Conservation (phyloP, 2,888 invertebrate genomes). For the Protophormia terraenovae region DNA sequence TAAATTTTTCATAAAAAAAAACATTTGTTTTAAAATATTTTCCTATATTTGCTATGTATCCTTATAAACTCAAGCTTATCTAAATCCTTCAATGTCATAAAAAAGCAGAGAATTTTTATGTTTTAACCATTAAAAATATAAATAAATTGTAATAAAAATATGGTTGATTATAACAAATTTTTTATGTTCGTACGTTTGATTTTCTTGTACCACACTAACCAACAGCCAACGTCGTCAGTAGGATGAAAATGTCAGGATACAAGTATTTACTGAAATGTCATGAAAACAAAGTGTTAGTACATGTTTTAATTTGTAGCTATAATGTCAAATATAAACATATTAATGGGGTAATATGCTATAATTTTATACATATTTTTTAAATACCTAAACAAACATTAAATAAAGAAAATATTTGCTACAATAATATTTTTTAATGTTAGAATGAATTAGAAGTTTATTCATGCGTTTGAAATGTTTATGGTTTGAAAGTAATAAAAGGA, state of each 20-base stretch:
- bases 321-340: slow-evolving; percentile 36
- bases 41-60: not conserved
- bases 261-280: not conserved
- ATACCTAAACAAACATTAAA: slow-evolving; percentile 43
- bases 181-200: slow-evolving; percentile 22
- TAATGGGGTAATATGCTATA: too few species aligned
- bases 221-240: not conserved
- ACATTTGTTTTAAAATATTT: not conserved
- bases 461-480: slow-evolving; percentile 41
- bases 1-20: too few species aligned
- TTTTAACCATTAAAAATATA: slow-evolving; percentile 54
- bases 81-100: slow-evolving; percentile 47
- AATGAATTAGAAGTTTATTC: not conserved
- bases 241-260: not conserved
- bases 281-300: slow-evolving; percentile 53
- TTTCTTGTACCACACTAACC: not conserved
- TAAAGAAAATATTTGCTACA: slow-evolving; percentile 8
- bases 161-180: slow-evolving; percentile 53
- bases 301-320: slow-evolving; percentile 66
- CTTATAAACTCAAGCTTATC: not conserved
- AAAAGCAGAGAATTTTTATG: slow-evolving; percentile 58
- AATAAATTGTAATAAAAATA: slow-evolving; percentile 66
- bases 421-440: slow-evolving; percentile 10
- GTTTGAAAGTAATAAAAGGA: slow-evolving; percentile 43
- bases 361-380: slow-evolving; percentile 41